A percentile compares a stretch with the other conserved stretches of the same genome.
phyloP scores from a whole-genome alignment of 2,888 invertebrate species.

The Eubasilissa splendida region DNA sequence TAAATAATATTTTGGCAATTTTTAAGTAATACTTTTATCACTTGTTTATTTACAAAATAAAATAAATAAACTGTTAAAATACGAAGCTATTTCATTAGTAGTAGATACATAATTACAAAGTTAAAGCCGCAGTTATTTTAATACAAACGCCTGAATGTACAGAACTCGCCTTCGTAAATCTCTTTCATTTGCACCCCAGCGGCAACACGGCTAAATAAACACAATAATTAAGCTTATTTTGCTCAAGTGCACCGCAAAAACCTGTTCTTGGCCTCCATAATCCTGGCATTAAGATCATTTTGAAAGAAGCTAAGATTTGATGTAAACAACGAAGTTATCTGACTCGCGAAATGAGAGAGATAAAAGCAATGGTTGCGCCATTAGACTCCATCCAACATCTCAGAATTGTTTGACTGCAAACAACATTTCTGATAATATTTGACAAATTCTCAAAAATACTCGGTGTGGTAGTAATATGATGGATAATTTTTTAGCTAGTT shows the following conservation, averaged over 20 bases:
- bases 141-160: neutral
- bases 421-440: too few relatives aligned
- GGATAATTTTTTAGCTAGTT: too few relatives aligned
- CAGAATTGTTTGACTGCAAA: too few relatives aligned
- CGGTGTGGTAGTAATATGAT: too few relatives aligned
- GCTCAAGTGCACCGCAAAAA: neutral
- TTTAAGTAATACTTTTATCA: too few relatives aligned
- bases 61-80: too few relatives aligned
- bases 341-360: constrained; percentile 23
- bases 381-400: neutral
- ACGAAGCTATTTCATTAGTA: too few relatives aligned
- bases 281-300: constrained; percentile 21
- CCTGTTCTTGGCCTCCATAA: constrained; percentile 2
- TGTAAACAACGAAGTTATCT: constrained; percentile 36
- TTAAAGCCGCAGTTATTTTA: too few relatives aligned
- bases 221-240: constrained; percentile 3
- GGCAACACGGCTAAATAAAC: constrained; percentile 25
- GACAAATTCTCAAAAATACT: too few relatives aligned
- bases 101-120: too few relatives aligned
- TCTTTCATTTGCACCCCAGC: neutral
- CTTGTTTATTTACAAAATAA: too few relatives aligned
- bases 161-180: neutral
- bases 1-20: too few relatives aligned
- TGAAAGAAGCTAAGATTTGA: constrained; percentile 31
- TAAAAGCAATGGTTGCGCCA: constrained; percentile 28